These are phyloP conservation scores for Phanerotoma sp. DNA, from an alignment of 2,888 invertebrate genomes.

Conservation along the genomic window DNA sequence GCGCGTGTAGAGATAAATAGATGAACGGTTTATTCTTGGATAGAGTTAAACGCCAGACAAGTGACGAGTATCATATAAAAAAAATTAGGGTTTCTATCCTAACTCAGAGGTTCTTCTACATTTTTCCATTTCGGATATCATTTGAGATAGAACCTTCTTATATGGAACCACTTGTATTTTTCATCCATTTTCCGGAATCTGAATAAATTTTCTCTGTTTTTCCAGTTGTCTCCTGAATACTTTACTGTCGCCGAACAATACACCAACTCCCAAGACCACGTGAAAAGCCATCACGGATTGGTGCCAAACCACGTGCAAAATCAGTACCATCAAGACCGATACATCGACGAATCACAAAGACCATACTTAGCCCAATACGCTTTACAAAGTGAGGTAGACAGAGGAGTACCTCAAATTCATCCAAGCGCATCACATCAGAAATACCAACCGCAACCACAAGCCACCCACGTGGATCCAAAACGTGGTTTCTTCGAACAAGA, in stretches of 20 bases:
- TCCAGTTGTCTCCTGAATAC: slow-evolving; percentile 52
- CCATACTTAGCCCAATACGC: slow-evolving; percentile 39
- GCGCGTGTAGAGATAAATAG: no score
- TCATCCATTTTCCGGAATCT: no score
- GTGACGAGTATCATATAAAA: no score
- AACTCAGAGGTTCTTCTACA: no score
- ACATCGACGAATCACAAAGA: slow-evolving; percentile 49
- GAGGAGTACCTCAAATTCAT: no score
- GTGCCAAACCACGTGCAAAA: slow-evolving; percentile 40
- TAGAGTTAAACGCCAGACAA: no score
- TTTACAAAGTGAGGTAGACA: no score
- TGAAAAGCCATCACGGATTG: no score
- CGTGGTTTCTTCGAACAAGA: slow-evolving; percentile 53
- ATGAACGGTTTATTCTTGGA: no score
- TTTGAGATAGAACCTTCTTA: no score
- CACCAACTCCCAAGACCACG: slow-evolving; percentile 36
- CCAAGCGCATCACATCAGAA: slow-evolving; percentile 48
- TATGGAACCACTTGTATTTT: no score
- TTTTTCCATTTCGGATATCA: neutral
- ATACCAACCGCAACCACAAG: slow-evolving; percentile 43
- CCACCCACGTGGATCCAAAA: slow-evolving; percentile 45
- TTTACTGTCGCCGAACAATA: slow-evolving; percentile 48
- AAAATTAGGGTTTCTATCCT: no score
- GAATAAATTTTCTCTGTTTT: slow-evolving; percentile 21
- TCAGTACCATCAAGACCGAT: slow-evolving; percentile 45